phyloP scores from a whole-genome alignment of 2,113 vertebrate genomes.

The Epinephelus lanceolatus region DNA sequence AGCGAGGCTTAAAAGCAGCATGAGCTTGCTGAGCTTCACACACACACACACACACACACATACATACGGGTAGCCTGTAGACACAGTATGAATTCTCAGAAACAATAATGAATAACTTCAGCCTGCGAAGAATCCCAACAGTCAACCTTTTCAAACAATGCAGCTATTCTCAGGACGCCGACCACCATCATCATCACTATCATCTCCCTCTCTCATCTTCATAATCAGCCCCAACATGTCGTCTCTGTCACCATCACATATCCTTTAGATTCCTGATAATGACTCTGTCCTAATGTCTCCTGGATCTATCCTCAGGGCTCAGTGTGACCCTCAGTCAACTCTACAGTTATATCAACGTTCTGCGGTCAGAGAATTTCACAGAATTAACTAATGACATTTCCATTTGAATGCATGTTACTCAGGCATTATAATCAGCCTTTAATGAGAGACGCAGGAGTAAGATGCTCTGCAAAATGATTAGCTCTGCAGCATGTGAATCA shows the following conservation, averaged over 20 bases:
- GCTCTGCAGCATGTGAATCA: background rate
- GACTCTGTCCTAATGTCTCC: background rate
- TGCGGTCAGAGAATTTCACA: background rate
- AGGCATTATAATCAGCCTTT: background rate
- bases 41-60: background rate
- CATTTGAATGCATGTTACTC: too few species aligned
- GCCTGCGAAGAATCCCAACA: background rate
- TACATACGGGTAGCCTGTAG: background rate
- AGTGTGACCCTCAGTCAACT: background rate
- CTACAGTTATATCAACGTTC: background rate
- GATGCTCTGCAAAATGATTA: background rate
- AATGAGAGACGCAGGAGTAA: background rate
- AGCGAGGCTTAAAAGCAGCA: background rate
- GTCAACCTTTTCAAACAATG: background rate
- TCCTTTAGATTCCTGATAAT: background rate
- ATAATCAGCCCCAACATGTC: background rate
- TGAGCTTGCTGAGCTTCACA: background rate
- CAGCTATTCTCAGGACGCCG: constrained; percentile 13
- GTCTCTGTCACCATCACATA: background rate
- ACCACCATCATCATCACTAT: background rate
- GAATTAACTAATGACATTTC: background rate
- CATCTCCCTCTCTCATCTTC: background rate
- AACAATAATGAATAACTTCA: constrained; percentile 37
- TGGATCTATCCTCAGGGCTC: background rate
- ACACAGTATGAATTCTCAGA: constrained; percentile 17